A percentile compares a stretch with the other conserved stretches of the same genome.
These are phyloP conservation scores for Phalangium opilio DNA, from an alignment of 2,888 invertebrate genomes.

Conservation along the genomic window DNA sequence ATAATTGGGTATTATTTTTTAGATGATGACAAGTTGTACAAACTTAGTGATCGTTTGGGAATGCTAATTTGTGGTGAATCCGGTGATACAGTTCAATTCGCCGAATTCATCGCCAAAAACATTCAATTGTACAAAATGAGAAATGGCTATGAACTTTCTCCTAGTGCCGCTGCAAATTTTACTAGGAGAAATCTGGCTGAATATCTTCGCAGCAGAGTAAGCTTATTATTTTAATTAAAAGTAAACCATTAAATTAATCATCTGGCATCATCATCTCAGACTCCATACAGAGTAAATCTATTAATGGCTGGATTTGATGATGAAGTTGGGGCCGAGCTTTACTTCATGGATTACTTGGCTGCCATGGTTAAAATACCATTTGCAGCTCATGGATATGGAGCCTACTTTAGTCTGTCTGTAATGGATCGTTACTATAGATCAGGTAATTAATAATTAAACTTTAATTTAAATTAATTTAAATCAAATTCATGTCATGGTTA, in stretches of 20 bases:
- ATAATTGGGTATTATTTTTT: too few species aligned
- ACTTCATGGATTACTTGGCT: constrained; percentile 90
- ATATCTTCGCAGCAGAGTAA: constrained; percentile 63
- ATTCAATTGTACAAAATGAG: constrained; percentile 97
- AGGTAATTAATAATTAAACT: constrained; percentile 3
- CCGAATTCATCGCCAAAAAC: constrained; percentile 94
- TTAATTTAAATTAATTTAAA: too few species aligned
- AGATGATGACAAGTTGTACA: constrained; percentile 90
- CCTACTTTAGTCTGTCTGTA: constrained; percentile 77
- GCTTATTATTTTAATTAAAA: too few species aligned
- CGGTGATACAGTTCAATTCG: constrained; percentile 95
- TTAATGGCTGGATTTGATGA: constrained; percentile 78
- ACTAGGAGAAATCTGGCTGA: constrained; percentile 87
- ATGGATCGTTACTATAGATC: constrained; percentile 75
- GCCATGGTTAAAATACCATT: constrained; percentile 75
- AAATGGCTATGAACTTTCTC: constrained; percentile 81
- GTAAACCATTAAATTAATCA: too few species aligned
- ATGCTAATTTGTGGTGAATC: constrained; percentile 88
- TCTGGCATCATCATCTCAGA: constrained; percentile 17
- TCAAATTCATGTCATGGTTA: background rate
- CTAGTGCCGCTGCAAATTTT: constrained; percentile 79
- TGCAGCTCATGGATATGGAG: constrained; percentile 89
- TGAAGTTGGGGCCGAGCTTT: constrained; percentile 63
- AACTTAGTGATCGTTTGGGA: constrained; percentile 70
- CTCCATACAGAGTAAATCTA: constrained; percentile 46